A percentile compares a stretch with the other conserved stretches of the same genome.
These are phyloP conservation scores for Actenoides lindsayi DNA, from an alignment of 2,113 vertebrate genomes.

Conservation along the genomic window DNA sequence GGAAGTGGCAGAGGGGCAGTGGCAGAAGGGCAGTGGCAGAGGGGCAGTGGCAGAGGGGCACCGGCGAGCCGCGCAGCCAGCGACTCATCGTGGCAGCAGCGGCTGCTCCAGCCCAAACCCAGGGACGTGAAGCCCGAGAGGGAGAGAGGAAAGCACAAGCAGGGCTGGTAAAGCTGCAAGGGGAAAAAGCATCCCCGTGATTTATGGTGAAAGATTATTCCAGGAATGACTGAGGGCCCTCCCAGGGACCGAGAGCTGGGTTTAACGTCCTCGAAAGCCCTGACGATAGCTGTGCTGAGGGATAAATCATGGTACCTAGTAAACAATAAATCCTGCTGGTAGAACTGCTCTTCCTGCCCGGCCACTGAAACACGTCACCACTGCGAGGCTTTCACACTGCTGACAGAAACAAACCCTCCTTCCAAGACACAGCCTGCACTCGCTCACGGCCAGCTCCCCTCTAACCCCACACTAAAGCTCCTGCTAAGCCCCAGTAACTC, in stretches of 20 bases:
- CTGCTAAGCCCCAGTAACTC: not conserved
- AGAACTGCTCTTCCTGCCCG: not conserved
- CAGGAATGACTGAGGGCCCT: not conserved
- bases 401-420: not conserved
- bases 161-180: not conserved
- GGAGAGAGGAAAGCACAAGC: not conserved
- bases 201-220: not conserved
- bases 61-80: too few relatives aligned
- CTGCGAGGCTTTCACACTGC: not conserved
- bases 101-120: not conserved
- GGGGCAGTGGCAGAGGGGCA: too few relatives aligned
- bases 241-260: not conserved
- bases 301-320: not conserved
- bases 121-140: not conserved
- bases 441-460: not conserved
- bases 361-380: fast-evolving
- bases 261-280: not conserved
- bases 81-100: not conserved
- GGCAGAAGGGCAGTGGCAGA: too few relatives aligned
- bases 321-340: not conserved
- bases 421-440: not conserved
- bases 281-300: not conserved
- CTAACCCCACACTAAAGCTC: not conserved
- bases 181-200: not conserved
- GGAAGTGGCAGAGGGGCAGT: too few relatives aligned